phyloP scores from a whole-genome alignment of 2,113 vertebrate genomes.

The Ginglymostoma cirratum region DNA sequence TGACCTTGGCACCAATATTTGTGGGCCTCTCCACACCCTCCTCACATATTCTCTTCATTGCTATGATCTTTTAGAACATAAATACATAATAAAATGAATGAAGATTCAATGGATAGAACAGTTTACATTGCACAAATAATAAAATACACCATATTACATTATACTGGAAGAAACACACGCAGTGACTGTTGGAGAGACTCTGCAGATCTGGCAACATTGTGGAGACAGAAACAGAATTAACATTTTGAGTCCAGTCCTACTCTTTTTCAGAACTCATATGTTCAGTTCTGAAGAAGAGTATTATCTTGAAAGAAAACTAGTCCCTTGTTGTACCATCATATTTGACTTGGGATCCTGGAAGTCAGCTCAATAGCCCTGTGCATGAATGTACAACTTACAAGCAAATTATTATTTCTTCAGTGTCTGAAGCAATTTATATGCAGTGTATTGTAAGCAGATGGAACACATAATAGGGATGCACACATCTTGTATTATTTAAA shows the following conservation, averaged over 20 bases:
- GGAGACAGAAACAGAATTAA: too few species aligned
- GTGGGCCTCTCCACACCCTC: not conserved
- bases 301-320: not conserved
- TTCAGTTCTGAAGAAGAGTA: too few species aligned
- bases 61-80: not conserved
- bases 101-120: not conserved
- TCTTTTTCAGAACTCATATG: too few species aligned
- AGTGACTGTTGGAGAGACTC: too few species aligned
- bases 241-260: too few species aligned
- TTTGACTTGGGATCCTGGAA: not conserved
- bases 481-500: not conserved
- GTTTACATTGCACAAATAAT: not conserved
- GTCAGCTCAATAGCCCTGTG: not conserved
- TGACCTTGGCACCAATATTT: not conserved
- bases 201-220: too few species aligned
- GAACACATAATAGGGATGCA: not conserved
- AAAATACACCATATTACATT: not conserved
- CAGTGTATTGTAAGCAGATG: not conserved
- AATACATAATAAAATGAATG: not conserved
- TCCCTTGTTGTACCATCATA: not conserved
- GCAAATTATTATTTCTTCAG: not conserved
- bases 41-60: not conserved
- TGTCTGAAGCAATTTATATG: not conserved
- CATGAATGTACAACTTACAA: not conserved
- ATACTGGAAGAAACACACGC: not conserved